Evolutionary conservation across 2,888 invertebrate species (phyloP), one percentile per base, ranked within the genome.

Genomic region (Oasisia sp.): DNA sequence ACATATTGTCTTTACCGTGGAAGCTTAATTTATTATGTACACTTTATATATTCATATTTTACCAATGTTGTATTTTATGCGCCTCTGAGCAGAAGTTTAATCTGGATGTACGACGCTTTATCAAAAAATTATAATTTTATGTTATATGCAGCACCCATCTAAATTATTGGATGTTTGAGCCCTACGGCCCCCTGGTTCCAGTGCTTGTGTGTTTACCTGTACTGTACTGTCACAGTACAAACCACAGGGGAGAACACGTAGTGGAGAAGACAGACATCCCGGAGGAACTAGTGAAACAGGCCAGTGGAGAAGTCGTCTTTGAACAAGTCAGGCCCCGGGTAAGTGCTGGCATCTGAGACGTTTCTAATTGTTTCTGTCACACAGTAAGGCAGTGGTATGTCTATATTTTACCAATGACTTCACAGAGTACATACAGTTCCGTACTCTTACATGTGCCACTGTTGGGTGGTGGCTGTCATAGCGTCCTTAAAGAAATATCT

Each of bases 221-320:
- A 4, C 38, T 38, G 38, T 38, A 4, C 44, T 50, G 19, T 90
- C 50, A 2, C 93, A 93, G 93, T 45, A 91, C 58, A 14, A 92
- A 91, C 74, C 92, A 93, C 50, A 9, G 19, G 32, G 89, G 89
- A 32, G 95, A 95, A 32, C 94, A 95, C 91, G 94, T 95, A 12
- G 92, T 95, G 38, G 95, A 95, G 93, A 94, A 95, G 74, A 94
- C 95, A 3, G 95, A 95, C 92, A 93, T 96, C 92, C 95, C 95
- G 7, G 95, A 95, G 90, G 94, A 95, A n/a, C 94, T 95, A 32
- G 94, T 95, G 4, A 93, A 94, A 89, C 92, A 93, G 12, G 95
- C 94, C 8, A 92, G 93, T 14, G 95, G 96, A 9, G 94, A 94
- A 90, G 91, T 93, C 0, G 93, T 96, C 11, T 95, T 95, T 92